Conservation (phyloP, 2,797 vertebrate species). For the Orientallactaga sibirica region DNA sequence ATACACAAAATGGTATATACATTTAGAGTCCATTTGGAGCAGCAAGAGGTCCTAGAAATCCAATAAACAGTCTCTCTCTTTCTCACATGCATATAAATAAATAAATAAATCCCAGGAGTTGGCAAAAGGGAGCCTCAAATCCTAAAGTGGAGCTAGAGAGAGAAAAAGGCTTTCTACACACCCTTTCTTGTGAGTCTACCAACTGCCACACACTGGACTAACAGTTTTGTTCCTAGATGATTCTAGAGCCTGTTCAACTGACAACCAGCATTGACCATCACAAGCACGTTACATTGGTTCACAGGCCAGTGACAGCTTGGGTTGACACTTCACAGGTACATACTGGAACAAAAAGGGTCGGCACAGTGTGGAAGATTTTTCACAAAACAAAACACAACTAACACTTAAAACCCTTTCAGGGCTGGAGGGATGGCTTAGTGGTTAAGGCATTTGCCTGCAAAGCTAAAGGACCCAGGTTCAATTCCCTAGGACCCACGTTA, state of each 20-base stretch:
- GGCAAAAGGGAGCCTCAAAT: background rate
- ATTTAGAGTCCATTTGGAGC: no score
- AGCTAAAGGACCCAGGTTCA: no score
- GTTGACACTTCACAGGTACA: background rate
- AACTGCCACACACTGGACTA: background rate
- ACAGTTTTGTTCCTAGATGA: background rate
- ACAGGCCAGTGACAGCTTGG: background rate
- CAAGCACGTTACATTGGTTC: background rate
- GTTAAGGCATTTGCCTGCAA: no score
- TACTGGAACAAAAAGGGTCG: background rate
- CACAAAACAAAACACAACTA: background rate
- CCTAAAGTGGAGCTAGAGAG: background rate
- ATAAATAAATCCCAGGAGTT: background rate
- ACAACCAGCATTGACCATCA: background rate
- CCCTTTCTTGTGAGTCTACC: background rate
- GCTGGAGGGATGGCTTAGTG: no score
- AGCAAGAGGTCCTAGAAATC: no score
- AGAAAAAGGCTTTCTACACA: background rate
- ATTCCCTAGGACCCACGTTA: no score
- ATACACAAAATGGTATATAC: no score
- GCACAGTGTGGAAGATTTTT: background rate
- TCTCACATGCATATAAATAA: no score
- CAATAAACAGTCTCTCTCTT: no score
- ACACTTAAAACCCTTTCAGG: slow-evolving; percentile 36
- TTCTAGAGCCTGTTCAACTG: background rate